These are phyloP conservation scores for Carlito syrichta DNA, from an alignment of 2,113 vertebrate species.

Conservation along the genomic window DNA sequence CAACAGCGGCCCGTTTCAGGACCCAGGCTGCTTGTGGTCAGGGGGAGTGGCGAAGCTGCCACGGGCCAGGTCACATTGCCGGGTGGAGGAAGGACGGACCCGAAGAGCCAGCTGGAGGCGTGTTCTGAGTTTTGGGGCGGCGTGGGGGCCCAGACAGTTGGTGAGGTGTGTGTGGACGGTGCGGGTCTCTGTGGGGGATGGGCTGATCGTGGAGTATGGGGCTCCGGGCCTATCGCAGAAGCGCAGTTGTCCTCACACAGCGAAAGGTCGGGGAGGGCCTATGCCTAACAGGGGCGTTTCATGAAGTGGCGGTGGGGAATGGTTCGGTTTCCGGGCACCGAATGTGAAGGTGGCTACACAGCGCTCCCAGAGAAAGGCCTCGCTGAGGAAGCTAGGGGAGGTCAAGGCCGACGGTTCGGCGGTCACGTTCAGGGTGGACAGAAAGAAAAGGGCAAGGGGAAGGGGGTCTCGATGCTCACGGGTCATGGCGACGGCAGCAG, in stretches of 20 bases:
- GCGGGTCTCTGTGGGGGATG: neutral
- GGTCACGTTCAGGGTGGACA: rapidly evolving
- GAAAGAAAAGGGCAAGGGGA: neutral
- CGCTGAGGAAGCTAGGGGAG: neutral
- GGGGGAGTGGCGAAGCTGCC: neutral
- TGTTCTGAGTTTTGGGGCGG: neutral
- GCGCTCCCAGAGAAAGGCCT: neutral
- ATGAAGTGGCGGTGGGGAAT: neutral
- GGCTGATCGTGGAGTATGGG: neutral
- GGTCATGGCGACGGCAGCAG: conserved; percentile 78
- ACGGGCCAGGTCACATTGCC: neutral
- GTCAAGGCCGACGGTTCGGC: neutral
- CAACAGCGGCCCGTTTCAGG: neutral
- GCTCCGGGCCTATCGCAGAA: neutral
- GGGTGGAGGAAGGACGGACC: neutral
- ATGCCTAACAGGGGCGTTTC: neutral
- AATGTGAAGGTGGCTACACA: neutral
- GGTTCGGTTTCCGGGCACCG: conserved; percentile 48
- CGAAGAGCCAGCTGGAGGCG: neutral
- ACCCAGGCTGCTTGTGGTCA: neutral
- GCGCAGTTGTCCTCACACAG: neutral
- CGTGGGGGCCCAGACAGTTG: neutral
- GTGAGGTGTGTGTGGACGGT: neutral
- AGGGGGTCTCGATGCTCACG: conserved; percentile 56
- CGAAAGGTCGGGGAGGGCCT: neutral